Evolutionary conservation across 1,140 invertebrate species (phyloP).

Genomic region (Penaeus vannamei): DNA sequence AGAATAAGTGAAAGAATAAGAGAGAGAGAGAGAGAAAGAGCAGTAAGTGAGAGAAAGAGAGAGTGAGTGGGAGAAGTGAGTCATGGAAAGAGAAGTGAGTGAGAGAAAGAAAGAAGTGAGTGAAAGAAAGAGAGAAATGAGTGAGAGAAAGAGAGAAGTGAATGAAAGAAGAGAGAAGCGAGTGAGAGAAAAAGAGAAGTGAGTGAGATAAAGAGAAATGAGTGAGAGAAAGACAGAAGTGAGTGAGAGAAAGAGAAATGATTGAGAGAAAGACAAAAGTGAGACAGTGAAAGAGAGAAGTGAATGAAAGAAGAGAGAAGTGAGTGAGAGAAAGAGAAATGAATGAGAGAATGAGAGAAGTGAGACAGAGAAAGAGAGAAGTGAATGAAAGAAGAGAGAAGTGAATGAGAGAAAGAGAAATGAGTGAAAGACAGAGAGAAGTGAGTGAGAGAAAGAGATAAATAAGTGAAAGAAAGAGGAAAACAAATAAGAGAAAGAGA

Average conservation of each 20-base stretch:
- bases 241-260: neutral
- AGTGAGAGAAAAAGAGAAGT: no score
- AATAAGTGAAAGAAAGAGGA: neutral
- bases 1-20: constrained; percentile 7
- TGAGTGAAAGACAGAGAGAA: no score
- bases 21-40: neutral
- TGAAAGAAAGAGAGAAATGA: no score
- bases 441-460: no score
- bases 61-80: neutral
- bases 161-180: no score
- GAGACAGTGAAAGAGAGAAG: neutral
- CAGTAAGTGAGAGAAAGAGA: constrained; percentile 6
- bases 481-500: neutral
- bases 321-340: neutral
- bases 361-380: neutral
- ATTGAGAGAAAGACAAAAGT: constrained; percentile 19
- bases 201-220: neutral
- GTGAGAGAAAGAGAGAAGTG: no score
- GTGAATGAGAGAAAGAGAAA: neutral
- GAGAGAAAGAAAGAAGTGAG: no score
- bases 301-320: constrained; percentile 4
- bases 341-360: no score
- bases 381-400: neutral
- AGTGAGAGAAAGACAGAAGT: no score
- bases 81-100: neutral